Evolutionary conservation across 2,113 vertebrate species (phyloP), one percentile per base, ranked within the genome.

Genomic region (Trochalopteron elliotii): DNA sequence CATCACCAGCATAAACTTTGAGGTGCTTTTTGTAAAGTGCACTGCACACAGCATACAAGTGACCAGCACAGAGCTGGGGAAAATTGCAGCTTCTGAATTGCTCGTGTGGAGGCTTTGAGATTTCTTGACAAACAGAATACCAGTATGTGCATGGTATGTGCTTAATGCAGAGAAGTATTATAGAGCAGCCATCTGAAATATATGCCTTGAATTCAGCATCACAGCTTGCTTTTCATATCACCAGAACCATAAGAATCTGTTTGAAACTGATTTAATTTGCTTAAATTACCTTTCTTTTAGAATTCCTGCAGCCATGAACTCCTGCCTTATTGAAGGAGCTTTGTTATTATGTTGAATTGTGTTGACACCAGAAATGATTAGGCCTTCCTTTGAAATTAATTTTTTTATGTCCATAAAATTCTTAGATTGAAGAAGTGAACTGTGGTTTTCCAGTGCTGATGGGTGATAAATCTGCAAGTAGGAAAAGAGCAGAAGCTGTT

Each of bases 261-360:
- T 85, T 87, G 53, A 90, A 93, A 85, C 16, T 30, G 80, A 78
- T 94, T 93, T 95, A 79, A 93, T 92, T 91, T 95, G 35, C 78
- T 91, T 68, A 82, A 95, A 93, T 91, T 95, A 56, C 91, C 75
- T 89, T 95, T 89, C 82, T 71, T 86, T 74, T 72, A 0, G 5
- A 69, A 83, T 21, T 63, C 79, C 57, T 91, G 82, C 68, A 82
- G 81, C 86, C 77, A 31, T 45, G 74, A 85, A 70, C 39, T 84
- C 85, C 65, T 33, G 33, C 70, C 47, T n/a, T 82, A 45, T 56
- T 88, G 80, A 75, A 57, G 63, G 86, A 83, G 22, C 63, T 87
- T 71, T 94, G 35, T 84, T 90, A 61, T 83, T 81, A 67, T 33
- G 63, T 55, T 87, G 61, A 61, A 52, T 78, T 82, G 39, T 93